Evolutionary conservation across 2,113 vertebrate species (phyloP), one percentile per base, ranked within the genome.

Genomic region (Tyrannus savana): DNA sequence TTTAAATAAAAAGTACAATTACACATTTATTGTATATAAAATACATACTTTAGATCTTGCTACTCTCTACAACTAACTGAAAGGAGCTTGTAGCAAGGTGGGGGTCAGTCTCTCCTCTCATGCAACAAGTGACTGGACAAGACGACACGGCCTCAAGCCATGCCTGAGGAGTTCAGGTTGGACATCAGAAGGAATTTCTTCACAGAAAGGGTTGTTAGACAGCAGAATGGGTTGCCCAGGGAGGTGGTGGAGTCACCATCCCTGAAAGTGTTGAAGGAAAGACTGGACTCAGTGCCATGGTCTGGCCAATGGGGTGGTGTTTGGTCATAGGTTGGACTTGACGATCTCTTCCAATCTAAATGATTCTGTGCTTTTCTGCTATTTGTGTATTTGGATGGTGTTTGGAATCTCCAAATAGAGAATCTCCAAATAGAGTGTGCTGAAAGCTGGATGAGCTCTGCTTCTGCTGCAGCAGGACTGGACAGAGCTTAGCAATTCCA

Each of bases 301-400:
- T 69, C 41, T 76, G 18, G 13, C 8, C 39, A n/a, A 50, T 7
- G 11, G 22, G 7, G 5, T 55, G 35, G 41, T 71, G 35, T 77
- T 84, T 27, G 17, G 12, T 63, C 72, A 63, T 10, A 56, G 18
- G 9, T 5, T 84, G 41, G 4, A 33, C 25, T 56, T 0, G 0
- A 19, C 31, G 25, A 41, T 49, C 16, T 76, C 62, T 47, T 76
- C 41, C 47, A 49, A 1, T n/a, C 14, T 27, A 27, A 27, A 55
- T 0, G 1, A 30, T 25, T 67, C 44, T n/a, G 23, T 73, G 67
- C 30, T 78, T 77, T 24, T 50, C 44, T 85, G 50, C 75, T 87
- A 21, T 8, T 24, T 31, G 64, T 60, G 37, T 69, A 39, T 93
- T 91, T 76, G 77, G 35, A 16, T 88, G 72, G 25, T 3, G 1